Evolutionary conservation across 2,113 vertebrate species (phyloP).

Genomic region (Hemiscyllium ocellatum): DNA sequence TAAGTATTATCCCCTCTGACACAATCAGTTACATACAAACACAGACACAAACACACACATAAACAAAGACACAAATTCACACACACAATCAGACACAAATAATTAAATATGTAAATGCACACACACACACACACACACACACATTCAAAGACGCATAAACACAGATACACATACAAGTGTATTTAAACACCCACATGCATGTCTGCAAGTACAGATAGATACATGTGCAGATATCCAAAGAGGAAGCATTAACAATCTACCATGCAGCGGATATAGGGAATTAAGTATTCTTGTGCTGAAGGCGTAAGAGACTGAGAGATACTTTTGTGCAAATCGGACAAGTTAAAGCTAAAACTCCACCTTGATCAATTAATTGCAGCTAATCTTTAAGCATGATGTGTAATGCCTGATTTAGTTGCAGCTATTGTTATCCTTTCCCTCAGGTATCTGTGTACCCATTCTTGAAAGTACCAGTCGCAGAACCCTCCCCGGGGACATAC

Average conservation of each 20-base stretch:
- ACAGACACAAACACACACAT: too few species aligned
- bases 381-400: not conserved
- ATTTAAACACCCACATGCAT: not conserved
- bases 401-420: not conserved
- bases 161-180: not conserved
- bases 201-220: not conserved
- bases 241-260: not conserved
- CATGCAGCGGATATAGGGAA: not conserved
- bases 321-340: not conserved
- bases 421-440: constrained; percentile 28
- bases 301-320: not conserved
- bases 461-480: constrained; percentile 75
- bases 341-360: not conserved
- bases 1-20: too few species aligned
- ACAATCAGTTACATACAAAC: too few species aligned
- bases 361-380: not conserved
- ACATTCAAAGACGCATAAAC: not conserved
- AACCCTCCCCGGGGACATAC: constrained; percentile 75
- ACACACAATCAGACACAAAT: too few species aligned
- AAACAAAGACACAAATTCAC: too few species aligned
- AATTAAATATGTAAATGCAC: too few species aligned
- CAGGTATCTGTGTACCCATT: constrained; percentile 81
- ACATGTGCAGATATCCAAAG: not conserved
- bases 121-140: too few species aligned
- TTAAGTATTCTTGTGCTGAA: not conserved